phyloP scores from a whole-genome alignment of 2,113 vertebrate species.

The Ptychochromis oligacanthus region DNA sequence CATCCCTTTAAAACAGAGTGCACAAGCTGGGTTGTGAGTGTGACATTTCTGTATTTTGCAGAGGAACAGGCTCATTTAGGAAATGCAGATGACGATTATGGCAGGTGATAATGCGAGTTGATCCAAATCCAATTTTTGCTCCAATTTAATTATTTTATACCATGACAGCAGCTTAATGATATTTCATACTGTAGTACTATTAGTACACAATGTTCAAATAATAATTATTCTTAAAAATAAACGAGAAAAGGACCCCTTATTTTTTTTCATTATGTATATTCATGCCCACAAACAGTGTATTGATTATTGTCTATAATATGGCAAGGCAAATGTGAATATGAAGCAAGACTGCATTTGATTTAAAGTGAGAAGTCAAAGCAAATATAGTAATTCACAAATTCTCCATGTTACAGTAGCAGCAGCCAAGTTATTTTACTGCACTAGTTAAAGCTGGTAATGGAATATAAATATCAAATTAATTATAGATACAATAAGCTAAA shows the following conservation, averaged over 20 bases:
- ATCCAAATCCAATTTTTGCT: not conserved
- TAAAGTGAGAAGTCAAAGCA: no score
- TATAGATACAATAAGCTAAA: not conserved
- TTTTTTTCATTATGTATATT: not conserved
- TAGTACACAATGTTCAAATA: not conserved
- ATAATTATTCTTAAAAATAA: not conserved
- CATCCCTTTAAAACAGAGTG: not conserved
- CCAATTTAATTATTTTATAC: not conserved
- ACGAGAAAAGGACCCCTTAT: not conserved
- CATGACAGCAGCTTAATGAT: not conserved
- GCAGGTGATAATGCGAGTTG: not conserved
- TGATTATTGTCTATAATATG: not conserved
- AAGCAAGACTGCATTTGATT: no score
- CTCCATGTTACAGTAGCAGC: not conserved
- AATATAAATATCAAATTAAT: not conserved
- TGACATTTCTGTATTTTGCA: not conserved
- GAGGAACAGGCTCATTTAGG: not conserved
- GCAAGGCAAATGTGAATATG: no score
- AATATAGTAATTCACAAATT: not conserved
- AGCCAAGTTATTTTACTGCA: conserved; percentile 3
- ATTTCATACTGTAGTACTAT: not conserved
- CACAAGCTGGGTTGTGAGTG: not conserved
- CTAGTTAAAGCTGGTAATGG: not conserved
- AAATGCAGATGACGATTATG: not conserved
- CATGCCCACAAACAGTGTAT: not conserved